These are phyloP conservation scores for Catharus ustulatus DNA, from an alignment of 2,797 vertebrate species.

Conservation along the genomic window DNA sequence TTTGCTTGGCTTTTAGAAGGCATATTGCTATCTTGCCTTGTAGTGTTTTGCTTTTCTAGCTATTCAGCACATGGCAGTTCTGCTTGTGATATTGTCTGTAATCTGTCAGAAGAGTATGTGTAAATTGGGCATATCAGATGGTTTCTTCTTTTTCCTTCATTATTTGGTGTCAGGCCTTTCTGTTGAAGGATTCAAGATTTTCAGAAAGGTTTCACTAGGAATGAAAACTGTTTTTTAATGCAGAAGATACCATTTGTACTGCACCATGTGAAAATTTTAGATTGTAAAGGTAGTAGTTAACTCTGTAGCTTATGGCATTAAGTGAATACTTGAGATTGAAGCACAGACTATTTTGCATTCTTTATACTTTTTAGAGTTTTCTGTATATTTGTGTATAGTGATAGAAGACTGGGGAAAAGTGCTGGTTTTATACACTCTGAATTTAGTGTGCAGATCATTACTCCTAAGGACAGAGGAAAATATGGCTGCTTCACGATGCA, in stretches of 20 bases:
- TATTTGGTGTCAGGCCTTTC: background rate
- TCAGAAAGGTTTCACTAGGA: background rate
- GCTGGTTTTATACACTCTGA: background rate
- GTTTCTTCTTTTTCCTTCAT: background rate
- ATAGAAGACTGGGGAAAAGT: background rate
- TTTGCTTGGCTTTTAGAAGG: slow-evolving; percentile 11
- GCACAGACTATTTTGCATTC: background rate
- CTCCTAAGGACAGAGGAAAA: background rate
- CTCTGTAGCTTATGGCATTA: background rate
- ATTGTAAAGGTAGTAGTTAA: background rate
- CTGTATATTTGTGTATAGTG: background rate
- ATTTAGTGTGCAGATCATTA: background rate
- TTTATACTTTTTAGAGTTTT: background rate
- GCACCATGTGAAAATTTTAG: background rate
- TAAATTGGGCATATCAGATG: background rate
- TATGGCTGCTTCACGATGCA: background rate
- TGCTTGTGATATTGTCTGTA: background rate
- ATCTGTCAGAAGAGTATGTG: background rate
- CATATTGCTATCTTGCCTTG: background rate
- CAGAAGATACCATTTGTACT: background rate
- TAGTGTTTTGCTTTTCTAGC: background rate
- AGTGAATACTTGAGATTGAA: background rate
- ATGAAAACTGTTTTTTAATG: background rate
- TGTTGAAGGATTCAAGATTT: background rate
- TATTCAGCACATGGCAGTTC: background rate